phyloP scores from a whole-genome alignment of 2,113 vertebrate genomes.

The Formicarius rufipectus region DNA sequence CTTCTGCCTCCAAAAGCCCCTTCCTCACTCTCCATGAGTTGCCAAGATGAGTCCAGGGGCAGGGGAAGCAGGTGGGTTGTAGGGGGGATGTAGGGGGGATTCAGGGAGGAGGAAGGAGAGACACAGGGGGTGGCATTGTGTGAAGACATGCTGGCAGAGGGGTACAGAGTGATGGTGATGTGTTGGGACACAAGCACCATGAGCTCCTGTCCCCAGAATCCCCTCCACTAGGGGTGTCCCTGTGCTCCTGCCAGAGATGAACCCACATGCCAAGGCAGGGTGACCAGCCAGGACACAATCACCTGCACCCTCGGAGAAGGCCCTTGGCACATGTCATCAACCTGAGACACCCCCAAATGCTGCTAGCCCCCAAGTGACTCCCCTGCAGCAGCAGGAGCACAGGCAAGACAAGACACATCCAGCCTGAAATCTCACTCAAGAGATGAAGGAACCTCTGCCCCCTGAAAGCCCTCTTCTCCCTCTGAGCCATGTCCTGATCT shows the following conservation, averaged over 20 bases:
- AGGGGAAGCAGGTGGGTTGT: not conserved
- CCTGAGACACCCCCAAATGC: not conserved
- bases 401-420: not conserved
- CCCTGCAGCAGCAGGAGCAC: not conserved
- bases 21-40: accelerated
- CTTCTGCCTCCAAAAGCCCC: not conserved
- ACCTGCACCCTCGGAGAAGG: not conserved
- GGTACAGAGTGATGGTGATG: accelerated
- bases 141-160: accelerated
- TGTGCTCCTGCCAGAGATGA: not conserved
- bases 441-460: not conserved
- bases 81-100: not conserved
- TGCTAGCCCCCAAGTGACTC: not conserved
- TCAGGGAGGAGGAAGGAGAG: not conserved
- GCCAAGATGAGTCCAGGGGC: not conserved
- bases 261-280: not conserved
- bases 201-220: not conserved
- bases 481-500: accelerated
- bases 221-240: accelerated
- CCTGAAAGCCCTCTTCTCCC: not conserved
- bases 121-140: not conserved
- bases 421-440: not conserved
- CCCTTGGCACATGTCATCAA: not conserved
- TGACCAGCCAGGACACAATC: accelerated
- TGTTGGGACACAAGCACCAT: not conserved